Conservation (phyloP, 2,888 invertebrate genomes). For the Anodontia alba region DNA sequence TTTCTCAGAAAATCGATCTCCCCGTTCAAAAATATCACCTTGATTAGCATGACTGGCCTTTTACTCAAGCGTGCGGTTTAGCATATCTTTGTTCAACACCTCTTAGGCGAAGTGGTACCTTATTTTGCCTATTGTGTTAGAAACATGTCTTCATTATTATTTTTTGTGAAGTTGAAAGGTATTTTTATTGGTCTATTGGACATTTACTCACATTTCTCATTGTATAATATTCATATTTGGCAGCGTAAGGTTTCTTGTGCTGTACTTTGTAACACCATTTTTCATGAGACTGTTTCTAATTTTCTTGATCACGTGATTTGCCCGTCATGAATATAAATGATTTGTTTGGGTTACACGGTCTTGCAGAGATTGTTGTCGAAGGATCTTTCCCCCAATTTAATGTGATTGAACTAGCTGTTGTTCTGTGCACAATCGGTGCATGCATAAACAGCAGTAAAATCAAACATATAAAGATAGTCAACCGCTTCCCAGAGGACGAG, state of each 20-base stretch:
- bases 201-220: constrained; percentile 56
- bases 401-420: constrained; percentile 33
- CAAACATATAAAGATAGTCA: constrained; percentile 27
- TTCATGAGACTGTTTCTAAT: constrained; percentile 49
- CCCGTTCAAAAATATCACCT: constrained; percentile 37
- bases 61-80: constrained; percentile 44
- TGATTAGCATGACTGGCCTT: constrained; percentile 29
- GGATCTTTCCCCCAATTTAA: constrained; percentile 19
- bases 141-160: constrained; percentile 45
- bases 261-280: constrained; percentile 27
- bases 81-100: constrained; percentile 54
- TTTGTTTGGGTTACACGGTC: constrained; percentile 21
- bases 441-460: constrained; percentile 33
- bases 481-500: constrained; percentile 53
- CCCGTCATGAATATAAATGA: constrained; percentile 49
- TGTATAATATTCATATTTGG: constrained; percentile 27
- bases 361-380: background rate
- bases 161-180: constrained; percentile 44
- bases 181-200: constrained; percentile 51
- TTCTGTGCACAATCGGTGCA: constrained; percentile 35
- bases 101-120: constrained; percentile 60
- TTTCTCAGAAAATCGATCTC: constrained; percentile 27
- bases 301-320: constrained; percentile 49
- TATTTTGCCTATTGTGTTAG: constrained; percentile 49
- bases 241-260: constrained; percentile 21